A percentile compares a stretch with the other conserved stretches of the same genome.
These are phyloP conservation scores for Thalassophryne amazonica DNA, from an alignment of 2,797 vertebrate genomes.

Conservation along the genomic window DNA sequence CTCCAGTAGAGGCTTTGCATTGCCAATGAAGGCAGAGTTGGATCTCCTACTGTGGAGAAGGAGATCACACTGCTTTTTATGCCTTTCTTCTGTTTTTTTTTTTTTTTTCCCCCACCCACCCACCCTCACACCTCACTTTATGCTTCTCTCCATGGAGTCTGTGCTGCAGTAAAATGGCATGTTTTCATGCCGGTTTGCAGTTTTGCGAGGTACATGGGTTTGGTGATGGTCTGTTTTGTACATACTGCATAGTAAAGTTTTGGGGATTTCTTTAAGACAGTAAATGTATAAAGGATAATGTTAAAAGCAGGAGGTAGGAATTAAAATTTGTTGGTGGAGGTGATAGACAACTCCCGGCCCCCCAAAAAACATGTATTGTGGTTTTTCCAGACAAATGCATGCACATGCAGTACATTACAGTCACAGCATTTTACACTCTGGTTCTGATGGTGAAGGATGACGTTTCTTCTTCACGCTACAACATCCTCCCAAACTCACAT, in stretches of 20 bases:
- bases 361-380: slow-evolving; percentile 7
- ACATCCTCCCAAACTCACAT: slow-evolving; percentile 23
- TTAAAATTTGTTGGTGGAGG: slow-evolving; percentile 1
- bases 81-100: slow-evolving; percentile 27
- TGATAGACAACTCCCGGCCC: slow-evolving; percentile 3
- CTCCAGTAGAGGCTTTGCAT: slow-evolving; percentile 73
- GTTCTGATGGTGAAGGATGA: slow-evolving; percentile 38
- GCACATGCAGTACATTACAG: slow-evolving; percentile 7
- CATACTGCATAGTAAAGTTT: slow-evolving; percentile 3
- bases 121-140: neutral
- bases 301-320: slow-evolving; percentile 11
- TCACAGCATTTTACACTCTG: slow-evolving; percentile 2
- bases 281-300: slow-evolving; percentile 10
- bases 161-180: slow-evolving; percentile 22
- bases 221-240: slow-evolving; percentile 13
- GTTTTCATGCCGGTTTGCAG: slow-evolving; percentile 9
- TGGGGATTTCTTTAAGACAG: neutral
- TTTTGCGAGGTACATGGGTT: slow-evolving; percentile 20
- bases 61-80: slow-evolving; percentile 52
- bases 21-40: slow-evolving; percentile 68
- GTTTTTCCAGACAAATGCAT: neutral
- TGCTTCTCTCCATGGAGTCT: slow-evolving; percentile 2
- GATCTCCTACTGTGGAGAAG: slow-evolving; percentile 58
- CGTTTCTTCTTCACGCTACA: slow-evolving; percentile 35
- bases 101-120: slow-evolving; percentile 9